Evolutionary conservation across 2,113 vertebrate genomes (phyloP).

Genomic region (Numenius arquata): DNA sequence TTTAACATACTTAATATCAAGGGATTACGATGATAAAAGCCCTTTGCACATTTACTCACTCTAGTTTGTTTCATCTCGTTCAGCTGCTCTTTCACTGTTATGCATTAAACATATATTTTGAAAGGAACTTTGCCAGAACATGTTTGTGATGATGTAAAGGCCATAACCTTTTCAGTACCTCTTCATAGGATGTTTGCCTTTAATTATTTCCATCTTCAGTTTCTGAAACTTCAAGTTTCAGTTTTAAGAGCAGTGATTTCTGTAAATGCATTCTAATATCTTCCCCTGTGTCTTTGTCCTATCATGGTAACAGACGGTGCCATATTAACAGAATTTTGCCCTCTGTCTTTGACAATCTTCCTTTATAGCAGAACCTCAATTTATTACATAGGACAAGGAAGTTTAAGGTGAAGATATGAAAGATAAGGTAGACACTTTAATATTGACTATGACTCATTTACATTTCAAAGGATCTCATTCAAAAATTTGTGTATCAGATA

Average conservation of each 20-base stretch:
- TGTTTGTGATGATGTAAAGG: conserved; percentile 46
- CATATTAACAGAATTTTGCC: not conserved
- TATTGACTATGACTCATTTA: not conserved
- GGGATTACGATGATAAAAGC: not conserved
- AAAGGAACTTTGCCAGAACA: conserved; percentile 28
- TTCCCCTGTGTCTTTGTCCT: not conserved
- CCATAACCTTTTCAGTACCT: conserved; percentile 18
- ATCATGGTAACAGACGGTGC: not conserved
- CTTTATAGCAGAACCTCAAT: not conserved
- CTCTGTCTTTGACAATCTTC: not conserved
- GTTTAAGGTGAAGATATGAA: not conserved
- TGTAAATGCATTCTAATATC: not conserved
- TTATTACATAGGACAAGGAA: not conserved
- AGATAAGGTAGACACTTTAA: not conserved
- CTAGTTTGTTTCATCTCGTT: conserved; percentile 49
- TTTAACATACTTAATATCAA: conserved; percentile 8
- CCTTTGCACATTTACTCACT: not conserved
- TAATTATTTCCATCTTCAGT: conserved; percentile 6
- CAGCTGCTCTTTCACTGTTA: conserved; percentile 39
- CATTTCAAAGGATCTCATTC: not conserved
- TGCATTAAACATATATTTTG: conserved; percentile 32
- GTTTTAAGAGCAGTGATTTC: not conserved
- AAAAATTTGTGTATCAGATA: not conserved
- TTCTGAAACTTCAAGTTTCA: not conserved
- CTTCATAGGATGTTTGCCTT: not conserved